Conservation (phyloP, 1,140 invertebrate genomes). For the Cherax destructor region DNA sequence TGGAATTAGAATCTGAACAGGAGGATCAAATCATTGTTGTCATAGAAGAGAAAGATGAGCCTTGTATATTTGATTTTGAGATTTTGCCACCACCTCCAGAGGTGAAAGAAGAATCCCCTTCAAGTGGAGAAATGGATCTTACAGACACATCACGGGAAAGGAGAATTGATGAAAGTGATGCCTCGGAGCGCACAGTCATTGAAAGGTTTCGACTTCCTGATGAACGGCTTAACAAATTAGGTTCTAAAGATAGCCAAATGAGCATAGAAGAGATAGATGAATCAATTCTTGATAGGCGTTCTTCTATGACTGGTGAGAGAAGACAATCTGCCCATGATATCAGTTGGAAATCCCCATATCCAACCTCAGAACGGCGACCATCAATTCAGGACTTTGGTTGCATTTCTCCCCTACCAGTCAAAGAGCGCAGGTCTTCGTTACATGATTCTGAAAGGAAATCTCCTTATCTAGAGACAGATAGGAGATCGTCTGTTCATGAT, state of each 20-base stretch:
- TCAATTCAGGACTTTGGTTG: constrained; percentile 26
- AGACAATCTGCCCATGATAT: constrained; percentile 63
- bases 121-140: constrained; percentile 69
- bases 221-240: constrained; percentile 67
- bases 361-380: constrained; percentile 35
- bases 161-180: constrained; percentile 70
- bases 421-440: constrained; percentile 59
- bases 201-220: constrained; percentile 68
- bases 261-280: constrained; percentile 71
- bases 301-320: constrained; percentile 53
- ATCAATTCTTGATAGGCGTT: constrained; percentile 63
- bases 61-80: constrained; percentile 67
- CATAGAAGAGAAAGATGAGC: constrained; percentile 68
- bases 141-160: constrained; percentile 59
- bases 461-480: constrained; percentile 64
- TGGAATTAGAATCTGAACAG: constrained; percentile 73
- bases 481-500: constrained; percentile 65
- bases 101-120: constrained; percentile 70
- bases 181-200: constrained; percentile 69
- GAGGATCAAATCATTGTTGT: constrained; percentile 69
- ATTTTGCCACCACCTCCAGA: constrained; percentile 64
- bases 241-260: constrained; percentile 71
- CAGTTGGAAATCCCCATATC: constrained; percentile 65
- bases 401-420: constrained; percentile 47
- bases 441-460: constrained; percentile 67